Base-by-base conservation (phyloP, 1,140 invertebrate genomes). In the Cyrtorhinus lividipennis region DNA sequence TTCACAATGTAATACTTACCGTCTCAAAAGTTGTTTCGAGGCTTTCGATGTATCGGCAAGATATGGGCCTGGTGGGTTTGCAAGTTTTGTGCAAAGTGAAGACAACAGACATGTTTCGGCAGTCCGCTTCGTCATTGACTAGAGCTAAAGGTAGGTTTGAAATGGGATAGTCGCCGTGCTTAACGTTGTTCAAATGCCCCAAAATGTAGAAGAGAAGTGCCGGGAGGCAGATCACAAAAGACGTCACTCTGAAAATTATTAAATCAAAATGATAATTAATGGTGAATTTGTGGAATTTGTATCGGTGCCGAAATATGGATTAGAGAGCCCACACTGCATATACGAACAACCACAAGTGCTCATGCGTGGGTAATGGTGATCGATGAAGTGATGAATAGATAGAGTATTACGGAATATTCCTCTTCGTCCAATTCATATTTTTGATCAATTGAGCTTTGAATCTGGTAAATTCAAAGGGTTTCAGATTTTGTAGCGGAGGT, bases 381-480 rank as follows among this genome's bases (percentile, higher is more conserved):
- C n/a, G n/a, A n/a, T n/a, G n/a, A n/a, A n/a, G n/a, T n/a, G n/a
- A n/a, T n/a, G n/a, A n/a, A n/a, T n/a, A n/a, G n/a, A n/a, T n/a
- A n/a, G n/a, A 38, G 5, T 38, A 38, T 38, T 74, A 92, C 88
- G 86, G 87, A 63, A 90, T 83, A 74, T 95, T 95, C 69, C 92
- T 80, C 77, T 87, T 86, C 76, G 95, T 85, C 75, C 88, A 83
- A 59, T 90, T 79, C 67, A 93, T 85, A 74, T 95, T 96, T 71
- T 96, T 96, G 79, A 90, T 87, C 30, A 92, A 80, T 15, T 95
- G 75, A 30, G 92, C 92, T 57, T 82, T 80, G 79, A 92, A 67
- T 59, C 68, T 56, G 15, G 64, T 27, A 12, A 22, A 60, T 15
- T 59, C 61, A 60, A 65, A 64, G 5, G 27, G 13, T 22, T 24